A percentile compares a stretch with the other conserved stretches of the same genome.
Conservation (phyloP, 2,797 vertebrate species). For the Microcaecilia unicolor region DNA sequence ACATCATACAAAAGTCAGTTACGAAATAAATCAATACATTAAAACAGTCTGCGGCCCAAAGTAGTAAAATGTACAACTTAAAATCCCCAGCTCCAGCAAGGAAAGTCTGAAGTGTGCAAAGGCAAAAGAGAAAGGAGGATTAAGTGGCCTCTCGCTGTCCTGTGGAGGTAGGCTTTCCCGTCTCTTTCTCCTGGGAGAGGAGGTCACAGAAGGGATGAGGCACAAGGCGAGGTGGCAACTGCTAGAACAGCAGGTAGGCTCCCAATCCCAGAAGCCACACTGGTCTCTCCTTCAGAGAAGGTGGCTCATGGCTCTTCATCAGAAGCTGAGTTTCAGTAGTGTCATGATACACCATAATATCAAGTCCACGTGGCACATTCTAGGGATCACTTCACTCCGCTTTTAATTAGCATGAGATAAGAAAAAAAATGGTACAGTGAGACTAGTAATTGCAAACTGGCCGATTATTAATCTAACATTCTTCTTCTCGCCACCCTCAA, state of each 20-base stretch:
- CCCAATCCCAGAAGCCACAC: background rate
- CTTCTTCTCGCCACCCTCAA: too few species aligned
- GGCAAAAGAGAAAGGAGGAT: background rate
- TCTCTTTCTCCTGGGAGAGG: conserved; percentile 20
- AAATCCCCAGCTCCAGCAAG: conserved; percentile 58
- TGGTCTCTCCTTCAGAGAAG: background rate
- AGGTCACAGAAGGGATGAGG: conserved; percentile 8
- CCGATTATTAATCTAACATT: too few species aligned
- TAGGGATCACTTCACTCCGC: too few species aligned
- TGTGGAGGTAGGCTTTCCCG: conserved; percentile 9
- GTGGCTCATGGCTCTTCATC: background rate
- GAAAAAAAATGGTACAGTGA: too few species aligned
- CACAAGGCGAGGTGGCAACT: too few species aligned
- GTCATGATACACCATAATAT: conserved; percentile 4
- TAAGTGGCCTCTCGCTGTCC: conserved; percentile 4
- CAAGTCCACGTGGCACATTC: too few species aligned
- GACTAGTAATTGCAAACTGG: too few species aligned
- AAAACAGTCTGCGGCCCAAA: conserved; percentile 52
- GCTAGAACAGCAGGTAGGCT: too few species aligned
- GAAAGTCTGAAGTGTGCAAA: conserved; percentile 53
- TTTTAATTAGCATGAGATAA: too few species aligned
- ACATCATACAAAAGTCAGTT: conserved; percentile 39
- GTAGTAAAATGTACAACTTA: conserved; percentile 57
- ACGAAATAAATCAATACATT: conserved; percentile 62
- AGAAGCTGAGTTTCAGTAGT: conserved; percentile 36